Percentiles rank a stretch among this genome's conserved stretches.
phyloP scores from a whole-genome alignment of 2,113 vertebrate species.

The Epinephelus fuscoguttatus region DNA sequence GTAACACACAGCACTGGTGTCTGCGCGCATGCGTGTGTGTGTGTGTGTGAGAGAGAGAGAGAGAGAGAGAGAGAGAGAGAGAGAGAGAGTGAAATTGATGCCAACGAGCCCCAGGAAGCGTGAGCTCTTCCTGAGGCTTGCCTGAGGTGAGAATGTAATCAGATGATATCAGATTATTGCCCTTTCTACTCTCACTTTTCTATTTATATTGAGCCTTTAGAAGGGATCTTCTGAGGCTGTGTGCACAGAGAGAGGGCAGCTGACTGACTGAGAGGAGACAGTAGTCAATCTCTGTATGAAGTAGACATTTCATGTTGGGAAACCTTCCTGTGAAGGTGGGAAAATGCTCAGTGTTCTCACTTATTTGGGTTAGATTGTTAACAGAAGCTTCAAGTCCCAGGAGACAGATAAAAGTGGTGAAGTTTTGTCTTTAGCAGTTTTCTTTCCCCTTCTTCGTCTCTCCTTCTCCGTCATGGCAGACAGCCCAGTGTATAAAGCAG shows the following conservation, averaged over 20 bases:
- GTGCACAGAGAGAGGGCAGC: background rate
- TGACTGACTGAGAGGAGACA: background rate
- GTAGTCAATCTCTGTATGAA: background rate
- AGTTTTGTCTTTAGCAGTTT: constrained; percentile 19
- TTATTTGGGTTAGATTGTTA: constrained; percentile 7
- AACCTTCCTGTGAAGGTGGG: constrained; percentile 21
- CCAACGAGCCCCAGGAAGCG: background rate
- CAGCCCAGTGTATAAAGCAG: constrained; percentile 66
- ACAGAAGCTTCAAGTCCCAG: constrained; percentile 8
- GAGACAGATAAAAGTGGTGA: constrained; percentile 35
- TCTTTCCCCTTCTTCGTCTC: constrained; percentile 39
- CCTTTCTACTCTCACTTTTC: constrained; percentile 26
- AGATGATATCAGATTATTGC: constrained; percentile 54
- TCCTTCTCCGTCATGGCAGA: constrained; percentile 59
- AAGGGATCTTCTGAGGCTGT: background rate
- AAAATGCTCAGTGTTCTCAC: constrained; percentile 28
- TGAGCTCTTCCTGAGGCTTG: constrained; percentile 29
- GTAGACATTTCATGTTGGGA: background rate
- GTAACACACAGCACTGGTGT: background rate
- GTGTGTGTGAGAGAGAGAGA: background rate
- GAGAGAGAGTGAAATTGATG: constrained; percentile 30
- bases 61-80: background rate
- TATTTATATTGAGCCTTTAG: constrained; percentile 36
- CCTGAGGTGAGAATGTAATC: constrained; percentile 37
- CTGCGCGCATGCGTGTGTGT: background rate